Percentiles rank a stretch among this genome's conserved stretches.
These are phyloP conservation scores for Marmota flaviventris DNA, from an alignment of 2,113 vertebrate genomes.

Conservation along the genomic window DNA sequence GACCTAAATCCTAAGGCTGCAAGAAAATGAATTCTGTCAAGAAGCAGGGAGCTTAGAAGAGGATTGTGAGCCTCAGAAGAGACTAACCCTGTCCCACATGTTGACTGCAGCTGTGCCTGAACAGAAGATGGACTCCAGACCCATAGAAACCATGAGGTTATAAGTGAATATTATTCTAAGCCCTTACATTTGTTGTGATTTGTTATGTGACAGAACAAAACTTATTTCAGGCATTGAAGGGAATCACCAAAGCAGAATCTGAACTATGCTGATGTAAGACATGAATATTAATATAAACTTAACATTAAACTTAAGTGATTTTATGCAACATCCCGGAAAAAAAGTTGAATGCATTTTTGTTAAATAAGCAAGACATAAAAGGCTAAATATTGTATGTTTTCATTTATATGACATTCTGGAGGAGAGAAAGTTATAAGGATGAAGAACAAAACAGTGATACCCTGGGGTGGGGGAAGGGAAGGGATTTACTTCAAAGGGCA, in stretches of 20 bases:
- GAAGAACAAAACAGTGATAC: neutral
- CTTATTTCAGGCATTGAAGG: neutral
- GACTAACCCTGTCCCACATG: no score
- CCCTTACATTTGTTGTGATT: neutral
- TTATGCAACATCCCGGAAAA: neutral
- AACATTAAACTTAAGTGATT: neutral
- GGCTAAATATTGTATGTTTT: neutral
- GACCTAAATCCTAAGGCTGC: neutral
- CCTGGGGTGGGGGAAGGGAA: neutral
- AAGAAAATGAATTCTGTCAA: neutral
- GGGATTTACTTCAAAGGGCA: neutral
- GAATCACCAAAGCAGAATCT: neutral
- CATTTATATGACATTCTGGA: neutral
- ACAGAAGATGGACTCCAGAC: neutral
- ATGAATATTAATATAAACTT: neutral
- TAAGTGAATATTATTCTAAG: neutral
- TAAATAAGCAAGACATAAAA: neutral
- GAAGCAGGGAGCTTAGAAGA: neutral
- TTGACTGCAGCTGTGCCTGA: neutral
- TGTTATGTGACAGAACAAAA: neutral
- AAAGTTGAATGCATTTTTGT: conserved; percentile 21
- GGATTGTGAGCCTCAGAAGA: neutral
- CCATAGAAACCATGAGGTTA: neutral
- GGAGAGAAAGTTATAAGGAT: neutral
- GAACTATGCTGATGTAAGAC: neutral